Percentiles rank a stretch among this genome's conserved stretches.
These are phyloP conservation scores for Nasonia longicornis DNA, from an alignment of 1,140 invertebrate genomes.

Conservation along the genomic window DNA sequence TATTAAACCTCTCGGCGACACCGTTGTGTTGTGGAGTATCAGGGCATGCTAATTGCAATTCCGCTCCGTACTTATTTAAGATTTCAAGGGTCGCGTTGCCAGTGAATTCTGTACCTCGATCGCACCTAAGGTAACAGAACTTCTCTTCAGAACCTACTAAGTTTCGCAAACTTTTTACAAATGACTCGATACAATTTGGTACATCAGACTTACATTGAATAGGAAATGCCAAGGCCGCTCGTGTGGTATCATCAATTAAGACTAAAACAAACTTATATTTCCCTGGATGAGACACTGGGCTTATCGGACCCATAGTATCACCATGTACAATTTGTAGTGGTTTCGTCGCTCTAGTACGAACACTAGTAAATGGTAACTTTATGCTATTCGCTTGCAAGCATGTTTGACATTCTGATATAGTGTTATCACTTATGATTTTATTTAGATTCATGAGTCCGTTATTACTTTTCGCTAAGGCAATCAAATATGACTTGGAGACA, in stretches of 20 bases:
- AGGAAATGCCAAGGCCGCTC: not conserved
- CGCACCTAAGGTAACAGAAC: conserved; percentile 1
- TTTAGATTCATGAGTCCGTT: not conserved
- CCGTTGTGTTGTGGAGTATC: conserved; percentile 55
- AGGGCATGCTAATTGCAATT: not conserved
- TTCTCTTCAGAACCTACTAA: not conserved
- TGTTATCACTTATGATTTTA: not conserved
- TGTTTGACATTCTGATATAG: not conserved
- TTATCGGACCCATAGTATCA: conserved; percentile 10
- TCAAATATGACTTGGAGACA: not conserved
- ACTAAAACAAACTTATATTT: conserved; percentile 24
- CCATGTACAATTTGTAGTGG: conserved; percentile 10
- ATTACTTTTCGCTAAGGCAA: not conserved
- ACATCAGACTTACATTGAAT: conserved; percentile 14
- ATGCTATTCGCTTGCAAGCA: not conserved
- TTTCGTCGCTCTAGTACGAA: not conserved
- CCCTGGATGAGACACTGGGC: not conserved
- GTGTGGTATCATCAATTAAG: conserved; percentile 12
- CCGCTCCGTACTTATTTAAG: not conserved
- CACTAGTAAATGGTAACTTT: not conserved
- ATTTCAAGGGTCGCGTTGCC: not conserved
- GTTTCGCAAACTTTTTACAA: conserved; percentile 32
- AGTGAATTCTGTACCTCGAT: conserved; percentile 8
- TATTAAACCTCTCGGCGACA: not conserved
- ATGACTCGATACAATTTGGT: not conserved